Evolutionary conservation across 2,888 invertebrate species (phyloP).

Genomic region (Nemotelus pantherinus): DNA sequence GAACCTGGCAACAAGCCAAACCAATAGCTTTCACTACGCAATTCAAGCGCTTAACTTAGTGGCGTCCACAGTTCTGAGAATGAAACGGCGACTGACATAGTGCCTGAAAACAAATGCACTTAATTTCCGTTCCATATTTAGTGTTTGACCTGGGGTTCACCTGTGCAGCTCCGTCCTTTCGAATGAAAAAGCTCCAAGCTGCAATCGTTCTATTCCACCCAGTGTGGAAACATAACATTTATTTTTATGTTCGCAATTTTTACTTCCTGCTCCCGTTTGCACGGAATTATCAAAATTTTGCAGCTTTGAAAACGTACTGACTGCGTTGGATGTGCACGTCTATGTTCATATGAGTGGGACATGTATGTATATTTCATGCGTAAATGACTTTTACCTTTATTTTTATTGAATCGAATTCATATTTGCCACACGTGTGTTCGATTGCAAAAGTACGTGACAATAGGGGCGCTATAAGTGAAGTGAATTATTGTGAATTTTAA

Average conservation of each 20-base stretch:
- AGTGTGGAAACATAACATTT: slow-evolving; percentile 18
- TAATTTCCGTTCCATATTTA: slow-evolving; percentile 30
- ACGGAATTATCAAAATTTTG: no score
- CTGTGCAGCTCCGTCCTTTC: slow-evolving; percentile 11
- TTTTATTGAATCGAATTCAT: no score
- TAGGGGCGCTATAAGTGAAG: no score
- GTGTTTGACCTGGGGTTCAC: slow-evolving; percentile 13
- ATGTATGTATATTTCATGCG: no score
- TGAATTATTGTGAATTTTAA: no score
- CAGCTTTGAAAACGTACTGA: no score
- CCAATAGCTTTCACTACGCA: slow-evolving; percentile 11
- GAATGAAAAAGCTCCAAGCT: not conserved
- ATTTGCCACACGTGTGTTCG: no score
- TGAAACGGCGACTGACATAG: slow-evolving; percentile 13
- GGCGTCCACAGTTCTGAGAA: slow-evolving; percentile 8
- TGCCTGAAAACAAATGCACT: slow-evolving; percentile 35
- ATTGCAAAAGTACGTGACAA: no score
- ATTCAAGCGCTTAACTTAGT: slow-evolving; percentile 24
- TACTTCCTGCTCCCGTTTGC: not conserved
- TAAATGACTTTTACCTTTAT: no score
- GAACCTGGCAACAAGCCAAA: slow-evolving; percentile 20
- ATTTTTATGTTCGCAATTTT: slow-evolving; percentile 5
- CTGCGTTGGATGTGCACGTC: no score
- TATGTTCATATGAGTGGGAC: no score
- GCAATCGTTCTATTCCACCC: not conserved